Evolutionary conservation across 1,140 invertebrate species (phyloP), one percentile per base, ranked within the genome.

Genomic region (Nymphalis io): DNA sequence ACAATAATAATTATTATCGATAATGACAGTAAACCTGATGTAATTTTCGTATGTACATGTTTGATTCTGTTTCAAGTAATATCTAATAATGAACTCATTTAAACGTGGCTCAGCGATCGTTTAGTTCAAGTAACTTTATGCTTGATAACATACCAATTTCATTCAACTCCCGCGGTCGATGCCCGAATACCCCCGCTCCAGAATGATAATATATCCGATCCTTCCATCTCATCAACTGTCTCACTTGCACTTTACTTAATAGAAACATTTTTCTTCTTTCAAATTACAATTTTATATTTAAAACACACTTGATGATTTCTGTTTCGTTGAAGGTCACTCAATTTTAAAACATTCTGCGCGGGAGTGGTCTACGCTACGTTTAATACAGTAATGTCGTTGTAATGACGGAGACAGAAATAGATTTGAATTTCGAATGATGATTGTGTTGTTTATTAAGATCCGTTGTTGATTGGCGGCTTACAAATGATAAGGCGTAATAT

Each of bases 131-230:
- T 51, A 20, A 33, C 27, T 33, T 46, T 55, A 55, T 55, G 11
- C 11, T 10, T 62, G 63, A 48, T 58, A 65, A 72, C 84, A 60
- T 84, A 90, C 88, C 88, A 67, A 55, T 67, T 69, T 90, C 83
- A 60, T 80, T 82, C 51, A 80, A 71, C 53, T 73, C 76, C 58
- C 73, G 69, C 70, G 88, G 88, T 82, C 88, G 87, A 88, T 90
- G 88, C 4, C 88, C 88, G 84, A 89, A 90, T 70, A 90, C 86
- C 60, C 88, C 88, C 53, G 79, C 64, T 60, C 88, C 88, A 3
- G 87, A 90, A 71, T 90, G 83, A 62, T 90, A 90, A 21, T 76
- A 80, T 60, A 78, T 55, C 23, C 82, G 70, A 40, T 80, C 72
- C 70, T 80, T 82, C 80, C 82, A 85, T 70, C 60, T 72, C 57